Evolutionary conservation across 2,797 vertebrate genomes (phyloP).

Genomic region (Capromys pilorides): DNA sequence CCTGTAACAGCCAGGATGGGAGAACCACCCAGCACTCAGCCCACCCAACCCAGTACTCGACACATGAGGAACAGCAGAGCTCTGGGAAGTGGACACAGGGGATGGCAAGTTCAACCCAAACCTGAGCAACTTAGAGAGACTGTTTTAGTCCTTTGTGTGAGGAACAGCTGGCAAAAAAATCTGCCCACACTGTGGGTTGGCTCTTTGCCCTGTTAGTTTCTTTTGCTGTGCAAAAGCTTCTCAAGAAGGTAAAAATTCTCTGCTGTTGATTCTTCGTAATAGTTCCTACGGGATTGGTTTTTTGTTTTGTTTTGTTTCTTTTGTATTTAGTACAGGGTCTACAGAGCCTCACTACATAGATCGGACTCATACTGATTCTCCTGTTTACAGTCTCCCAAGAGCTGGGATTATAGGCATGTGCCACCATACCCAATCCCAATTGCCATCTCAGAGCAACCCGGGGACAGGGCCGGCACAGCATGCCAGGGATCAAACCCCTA

Average conservation of each 20-base stretch:
- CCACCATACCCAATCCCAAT: no score
- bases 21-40: not conserved
- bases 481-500: no score
- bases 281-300: not conserved
- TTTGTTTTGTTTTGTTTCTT: not conserved
- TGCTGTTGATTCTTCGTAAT: not conserved
- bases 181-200: not conserved
- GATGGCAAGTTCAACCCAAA: not conserved
- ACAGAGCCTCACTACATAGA: no score
- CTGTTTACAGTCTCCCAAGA: no score
- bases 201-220: not conserved
- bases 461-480: no score
- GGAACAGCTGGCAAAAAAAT: not conserved
- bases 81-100: not conserved
- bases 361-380: no score
- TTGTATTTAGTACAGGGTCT: no score
- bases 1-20: not conserved
- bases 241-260: not conserved
- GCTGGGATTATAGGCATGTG: no score
- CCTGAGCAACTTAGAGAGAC: not conserved
- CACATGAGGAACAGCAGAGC: not conserved
- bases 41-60: not conserved
- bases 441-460: no score
- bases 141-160: not conserved
- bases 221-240: not conserved